A percentile compares a stretch with the other conserved stretches of the same genome.
phyloP scores from a whole-genome alignment of 2,113 vertebrate genomes.

The Leucopsar rothschildi region DNA sequence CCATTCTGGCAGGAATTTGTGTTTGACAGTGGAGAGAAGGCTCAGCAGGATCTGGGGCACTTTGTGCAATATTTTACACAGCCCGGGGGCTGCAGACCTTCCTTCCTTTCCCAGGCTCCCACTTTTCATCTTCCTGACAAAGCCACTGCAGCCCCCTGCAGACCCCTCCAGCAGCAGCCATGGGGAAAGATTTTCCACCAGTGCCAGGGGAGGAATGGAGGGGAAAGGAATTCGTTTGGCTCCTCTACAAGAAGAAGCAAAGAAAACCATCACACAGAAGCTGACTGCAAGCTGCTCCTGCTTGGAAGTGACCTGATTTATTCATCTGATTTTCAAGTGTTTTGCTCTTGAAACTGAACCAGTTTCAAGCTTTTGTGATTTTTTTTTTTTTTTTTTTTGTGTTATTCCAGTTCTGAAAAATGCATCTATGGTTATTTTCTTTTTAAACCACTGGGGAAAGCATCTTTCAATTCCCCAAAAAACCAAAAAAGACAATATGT shows the following conservation, averaged over 20 bases:
- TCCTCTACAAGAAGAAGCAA: background rate
- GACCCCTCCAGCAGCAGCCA: background rate
- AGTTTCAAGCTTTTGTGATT: background rate
- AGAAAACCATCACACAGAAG: background rate
- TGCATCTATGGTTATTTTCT: background rate
- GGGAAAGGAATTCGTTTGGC: background rate
- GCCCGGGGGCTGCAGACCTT: background rate
- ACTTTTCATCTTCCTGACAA: background rate
- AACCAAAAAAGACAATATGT: background rate
- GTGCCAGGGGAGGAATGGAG: background rate
- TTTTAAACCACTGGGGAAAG: background rate
- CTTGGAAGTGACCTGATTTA: background rate
- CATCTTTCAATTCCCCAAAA: background rate
- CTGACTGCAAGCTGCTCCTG: background rate
- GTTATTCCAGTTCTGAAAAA: background rate
- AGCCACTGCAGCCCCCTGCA: background rate
- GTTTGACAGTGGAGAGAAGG: background rate
- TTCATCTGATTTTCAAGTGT: background rate
- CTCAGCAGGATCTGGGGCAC: accelerated
- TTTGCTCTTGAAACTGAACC: background rate
- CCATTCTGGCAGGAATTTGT: background rate
- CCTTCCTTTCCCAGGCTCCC: background rate
- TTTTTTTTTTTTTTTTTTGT: background rate
- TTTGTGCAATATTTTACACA: background rate
- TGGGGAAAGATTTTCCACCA: background rate